Evolutionary conservation across 2,113 vertebrate genomes (phyloP), one percentile per base, ranked within the genome.

Genomic region (Mustela lutreola): DNA sequence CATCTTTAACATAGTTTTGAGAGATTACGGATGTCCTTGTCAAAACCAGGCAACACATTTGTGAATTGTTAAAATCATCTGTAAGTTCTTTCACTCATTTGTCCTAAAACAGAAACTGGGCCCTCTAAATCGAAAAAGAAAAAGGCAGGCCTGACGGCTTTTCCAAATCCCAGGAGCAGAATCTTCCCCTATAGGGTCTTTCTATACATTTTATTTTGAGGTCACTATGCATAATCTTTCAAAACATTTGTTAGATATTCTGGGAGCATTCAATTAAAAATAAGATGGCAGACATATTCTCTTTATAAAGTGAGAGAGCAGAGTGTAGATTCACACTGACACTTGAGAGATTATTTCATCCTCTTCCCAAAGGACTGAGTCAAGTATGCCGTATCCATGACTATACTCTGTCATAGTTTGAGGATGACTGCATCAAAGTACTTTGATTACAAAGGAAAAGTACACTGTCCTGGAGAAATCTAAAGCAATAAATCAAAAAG

Each of bases 1-100:
- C 58, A 16, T 88, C 78, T 92, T 81, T 88, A 97, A 91, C 48
- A 91, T 33, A n/a, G 15, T 88, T 98, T 75, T 95, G 53, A 62
- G 89, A 87, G 39, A 91, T n/a, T 91, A 65, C n/a, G 97, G 2
- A 0, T 0, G 15, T 56, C 58, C 33, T 96, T 82, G 11, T 92
- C 82, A 7, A 50, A 97, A 97, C 11, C 82, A 97, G 91, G 53
- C 4, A 62, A 95, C 39, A 90, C 63, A 96, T 31, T 84, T 75
- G 28, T 73, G 90, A 80, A 81, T 0, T 71, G 31, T 42, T 86
- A 63, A 63, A 96, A 92, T 65, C 7, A 75, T 50, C 42, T 90
- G 36, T 81, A 96, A 71, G 1, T 82, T 80, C 36, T 63, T 87
- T 83, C 22, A 83, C 0, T 78, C 3, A 45, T 18, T 60, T 60